Evolutionary conservation across 2,113 vertebrate genomes (phyloP), one percentile per base, ranked within the genome.

Genomic region (Sinocyclocheilus maitianheensis): DNA sequence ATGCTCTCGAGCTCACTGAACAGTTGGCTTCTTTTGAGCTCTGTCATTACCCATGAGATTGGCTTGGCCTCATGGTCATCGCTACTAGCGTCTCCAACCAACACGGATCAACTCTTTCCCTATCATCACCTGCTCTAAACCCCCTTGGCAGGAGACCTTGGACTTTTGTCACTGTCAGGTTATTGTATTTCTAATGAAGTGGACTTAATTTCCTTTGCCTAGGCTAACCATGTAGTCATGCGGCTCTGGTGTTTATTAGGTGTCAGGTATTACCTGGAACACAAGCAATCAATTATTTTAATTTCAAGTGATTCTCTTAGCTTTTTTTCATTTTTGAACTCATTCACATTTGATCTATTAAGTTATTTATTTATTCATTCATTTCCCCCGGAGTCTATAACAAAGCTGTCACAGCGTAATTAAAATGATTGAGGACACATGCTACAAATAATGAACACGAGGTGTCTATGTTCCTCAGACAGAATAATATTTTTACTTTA

Each of bases 141-240:
- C 55, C 51, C 87, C 26, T 85, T 88, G 88, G 91, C 89, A 88
- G 91, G 90, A 91, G 76, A 85, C 87, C 89, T 86, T 90, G 86
- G 91, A 92, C 92, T 90, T 91, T 91, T 92, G 89, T 92, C 91
- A 91, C 90, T 86, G 84, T 87, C 62, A 81, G 89, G 90, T 93
- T 94, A 93, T 94, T 93, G 90, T 93, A 85, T 94, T 95, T 94
- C 92, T 92, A 93, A 93, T 93, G 89, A 92, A 92, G 87, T 88
- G 75, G 86, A 88, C 85, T 85, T 91, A 72, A 93, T 92, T 88
- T 91, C 86, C 84, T 84, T 72, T 86, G 90, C 90, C 88, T 90
- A 92, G 89, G 89, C 77, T 48, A 76, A 53, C 89, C 89, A 85
- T 90, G 89, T 91, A 93, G 87, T 71, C 81, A 67, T 18, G 81